Evolutionary conservation across 1,140 invertebrate genomes (phyloP), one percentile per base, ranked within the genome.

Genomic region (Pachyrhynchus sulphureomaculatus): DNA sequence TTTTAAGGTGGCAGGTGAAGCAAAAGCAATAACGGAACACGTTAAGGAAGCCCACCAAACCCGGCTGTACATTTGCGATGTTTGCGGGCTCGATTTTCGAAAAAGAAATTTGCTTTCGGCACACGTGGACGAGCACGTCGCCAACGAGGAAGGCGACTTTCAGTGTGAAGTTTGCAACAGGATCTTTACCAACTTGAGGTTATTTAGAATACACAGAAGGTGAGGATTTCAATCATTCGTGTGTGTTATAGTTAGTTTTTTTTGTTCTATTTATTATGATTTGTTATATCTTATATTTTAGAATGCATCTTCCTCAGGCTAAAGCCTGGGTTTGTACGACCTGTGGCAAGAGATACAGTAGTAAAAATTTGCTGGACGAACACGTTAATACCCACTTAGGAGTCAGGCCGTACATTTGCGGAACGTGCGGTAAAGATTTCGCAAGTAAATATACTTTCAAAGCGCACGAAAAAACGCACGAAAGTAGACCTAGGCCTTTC

Each of bases 391-490:
- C 80, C 0, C 89, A 90, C 69, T 85, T 80, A 1, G 88, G 88
- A 0, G 67, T 79, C 24, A 75, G 88, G 4, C 88, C 89, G 0
- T 87, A 90, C 72, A 71, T 79, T 1, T 91, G 88, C 67, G 66
- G 77, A 0, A 69, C 79, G 12, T 92, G 89, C 72, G 78, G 79
- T 4, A 91, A 91, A 76, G 81, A 84, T 66, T 91, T 91, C 73
- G 85, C 88, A 1, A 89, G 86, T 1, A 91, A 90, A 65, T 91
- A 90, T 68, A 88, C 88, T 0, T 85, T 85, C 59, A 87, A 52
- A 66, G 84, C 87, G 0, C 89, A 91, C 69, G 77, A 85, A 51
- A 91, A 90, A 76, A 91, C 86, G 0, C 89, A 92, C 66, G 78
- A 84, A 72, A 76, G 78, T 29, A 76, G 89, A 12, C 84, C 86